Evolutionary conservation across 2,113 vertebrate species (phyloP), one percentile per base, ranked within the genome.

Genomic region (Laticauda laticaudata): DNA sequence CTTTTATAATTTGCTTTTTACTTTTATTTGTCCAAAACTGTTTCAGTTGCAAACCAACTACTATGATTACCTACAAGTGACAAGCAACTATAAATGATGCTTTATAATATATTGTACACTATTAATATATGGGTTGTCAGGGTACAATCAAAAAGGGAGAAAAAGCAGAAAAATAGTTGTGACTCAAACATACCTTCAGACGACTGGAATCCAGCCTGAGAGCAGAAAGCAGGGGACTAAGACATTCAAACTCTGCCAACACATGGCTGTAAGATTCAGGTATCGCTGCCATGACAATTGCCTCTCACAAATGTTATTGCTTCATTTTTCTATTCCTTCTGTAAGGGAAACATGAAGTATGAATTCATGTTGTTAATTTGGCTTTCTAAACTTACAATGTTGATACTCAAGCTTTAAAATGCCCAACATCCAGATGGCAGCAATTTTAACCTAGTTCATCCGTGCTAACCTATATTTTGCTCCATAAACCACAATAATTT

Each of bases 161-260:
- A 56, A 20, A 6, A 21, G 2, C 11, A 89, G 8, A 34, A 39
- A 0, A 24, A 0, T 1, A 15, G 64, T 1, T 45, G 85, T 21
- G 12, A 92, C 7, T 61, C 23, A 95, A 95, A 93, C 90, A 97
- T 91, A 99, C 99, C 98, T 99, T 99, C 48, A 99, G 97, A 54
- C 99, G 98, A 96, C 98, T 98, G 1, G 99, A 99, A 96, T 99
- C 99, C 87, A 99, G 96, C 24, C 99, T 98, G n/a, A 99, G 98
- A 0, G 98, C 98, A 95, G 99, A 98, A 39, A 99, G 98, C 92
- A 99, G 97, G 0, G 98, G 98, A 94, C 99, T 98, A 88, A 99
- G 97, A 93, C 98, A 98, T 94, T 99, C 99, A 55, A 99, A 98
- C 94, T 99, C 99, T 15, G 98, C 98, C 96, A 99, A 96, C 3